Base-by-base conservation (phyloP, 2,113 vertebrate genomes). In the Actinemys pallida region DNA sequence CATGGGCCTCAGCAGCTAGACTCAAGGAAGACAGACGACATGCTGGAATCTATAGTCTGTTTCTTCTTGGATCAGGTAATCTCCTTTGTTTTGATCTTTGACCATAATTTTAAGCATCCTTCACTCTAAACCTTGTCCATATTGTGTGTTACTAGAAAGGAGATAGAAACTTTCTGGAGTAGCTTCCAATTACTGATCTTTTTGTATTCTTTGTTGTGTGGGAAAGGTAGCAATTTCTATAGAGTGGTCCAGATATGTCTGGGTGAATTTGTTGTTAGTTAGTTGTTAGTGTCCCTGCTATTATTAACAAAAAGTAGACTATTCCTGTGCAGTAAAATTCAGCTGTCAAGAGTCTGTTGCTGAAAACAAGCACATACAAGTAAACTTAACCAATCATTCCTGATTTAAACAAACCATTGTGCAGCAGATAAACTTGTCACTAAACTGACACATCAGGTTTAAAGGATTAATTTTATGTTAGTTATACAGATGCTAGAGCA, bases 371-470 rank as follows among this genome's bases (percentile, higher is more conserved):
- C 82, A 92, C 39, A 9, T 7, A 29, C 42, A 39, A 62, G 31
- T 57, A 87, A 89, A 78, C 86, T 85, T 84, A 93, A 83, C 12
- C 6, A 22, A 90, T 95, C 88, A 90, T 29, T 96, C 54, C 81
- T 94, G 54, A 87, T 95, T 91, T 92, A 86, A 90, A 47, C 31
- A 87, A 95, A 13, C 1, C 49, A 62, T 12, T 78, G 47, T 35
- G 29, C 27, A n/a, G 47, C 42, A 22, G 39, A 80, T 7, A 0
- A 95, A 62, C 22, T 84, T 13, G 50, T 39, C 9, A 29, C 42
- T 75, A 87, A 93, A 93, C 80, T 89, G 87, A 88, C 76, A 84
- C 16, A 89, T 90, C 20, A 47, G 7, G 25, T 95, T 93, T 96
- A 81, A 90, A 96, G 65, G 59, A 65, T 93, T 94, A 50, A 82